Conservation (phyloP, 2,797 vertebrate species). For the Chromis chromis region DNA sequence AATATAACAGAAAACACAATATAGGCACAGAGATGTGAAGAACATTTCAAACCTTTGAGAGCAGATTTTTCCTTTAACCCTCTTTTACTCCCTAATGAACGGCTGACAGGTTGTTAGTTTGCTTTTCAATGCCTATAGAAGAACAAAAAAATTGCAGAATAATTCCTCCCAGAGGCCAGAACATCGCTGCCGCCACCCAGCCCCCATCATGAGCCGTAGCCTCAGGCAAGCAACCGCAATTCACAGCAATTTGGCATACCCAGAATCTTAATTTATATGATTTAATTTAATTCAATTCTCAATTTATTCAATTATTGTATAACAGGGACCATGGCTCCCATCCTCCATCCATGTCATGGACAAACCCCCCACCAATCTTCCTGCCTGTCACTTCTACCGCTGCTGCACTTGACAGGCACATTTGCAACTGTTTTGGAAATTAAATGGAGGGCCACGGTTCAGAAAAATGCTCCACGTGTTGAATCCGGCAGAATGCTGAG, state of each 20-base stretch:
- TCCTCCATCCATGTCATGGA: background rate
- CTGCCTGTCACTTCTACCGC: constrained; percentile 38
- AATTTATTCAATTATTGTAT: constrained; percentile 70
- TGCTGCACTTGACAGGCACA: constrained; percentile 50
- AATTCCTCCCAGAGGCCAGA: constrained; percentile 42
- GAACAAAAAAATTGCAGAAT: constrained; percentile 20
- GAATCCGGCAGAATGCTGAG: constrained; percentile 50
- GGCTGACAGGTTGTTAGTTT: constrained; percentile 13
- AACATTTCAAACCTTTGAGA: background rate
- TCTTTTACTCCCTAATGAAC: constrained; percentile 25
- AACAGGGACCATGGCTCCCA: constrained; percentile 44
- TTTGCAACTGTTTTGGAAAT: constrained; percentile 58
- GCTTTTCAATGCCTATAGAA: constrained; percentile 24
- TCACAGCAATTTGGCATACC: constrained; percentile 69
- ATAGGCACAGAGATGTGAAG: background rate
- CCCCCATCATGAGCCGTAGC: constrained; percentile 45
- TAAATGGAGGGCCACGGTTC: constrained; percentile 42
- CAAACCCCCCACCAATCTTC: constrained; percentile 20
- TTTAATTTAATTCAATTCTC: constrained; percentile 68
- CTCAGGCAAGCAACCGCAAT: constrained; percentile 55
- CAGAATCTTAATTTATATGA: constrained; percentile 73
- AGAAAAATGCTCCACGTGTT: constrained; percentile 53
- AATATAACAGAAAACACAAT: background rate
- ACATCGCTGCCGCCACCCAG: constrained; percentile 32
- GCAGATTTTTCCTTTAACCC: constrained; percentile 17